These are phyloP conservation scores for Tuta absoluta DNA, from an alignment of 2,888 invertebrate genomes.

Conservation along the genomic window DNA sequence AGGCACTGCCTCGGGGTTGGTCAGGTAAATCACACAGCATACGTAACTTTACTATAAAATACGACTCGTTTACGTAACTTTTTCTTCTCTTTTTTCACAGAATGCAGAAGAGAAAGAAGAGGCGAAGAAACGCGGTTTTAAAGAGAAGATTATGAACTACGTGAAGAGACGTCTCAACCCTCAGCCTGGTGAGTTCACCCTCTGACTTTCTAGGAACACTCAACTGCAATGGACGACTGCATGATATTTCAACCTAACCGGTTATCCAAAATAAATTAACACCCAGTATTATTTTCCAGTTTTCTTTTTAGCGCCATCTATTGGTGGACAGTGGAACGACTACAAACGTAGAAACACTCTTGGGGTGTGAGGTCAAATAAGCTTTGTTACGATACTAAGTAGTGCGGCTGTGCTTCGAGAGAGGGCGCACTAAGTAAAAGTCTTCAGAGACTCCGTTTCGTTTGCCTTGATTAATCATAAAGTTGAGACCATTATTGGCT, in stretches of 20 bases:
- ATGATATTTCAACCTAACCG: background rate
- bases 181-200: slow-evolving; percentile 43
- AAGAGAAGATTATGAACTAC: slow-evolving; percentile 51
- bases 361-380: background rate
- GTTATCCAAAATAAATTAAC: too few species aligned
- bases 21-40: too few species aligned
- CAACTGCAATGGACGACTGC: background rate
- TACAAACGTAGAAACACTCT: background rate
- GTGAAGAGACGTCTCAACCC: slow-evolving; percentile 49
- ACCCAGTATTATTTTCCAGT: too few species aligned
- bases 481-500: too few species aligned
- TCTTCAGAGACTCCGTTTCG: background rate
- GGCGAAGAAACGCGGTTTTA: slow-evolving; percentile 44
- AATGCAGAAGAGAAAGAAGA: slow-evolving; percentile 45
- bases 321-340: background rate
- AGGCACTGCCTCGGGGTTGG: too few species aligned
- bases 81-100: slow-evolving; percentile 41
- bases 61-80: background rate
- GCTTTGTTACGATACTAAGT: background rate
- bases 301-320: background rate
- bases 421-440: background rate
- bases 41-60: too few species aligned
- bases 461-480: too few species aligned
- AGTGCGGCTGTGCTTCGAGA: background rate
- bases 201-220: background rate